Evolutionary conservation across 2,113 vertebrate species (phyloP).

Genomic region (Pogona vitticeps): DNA sequence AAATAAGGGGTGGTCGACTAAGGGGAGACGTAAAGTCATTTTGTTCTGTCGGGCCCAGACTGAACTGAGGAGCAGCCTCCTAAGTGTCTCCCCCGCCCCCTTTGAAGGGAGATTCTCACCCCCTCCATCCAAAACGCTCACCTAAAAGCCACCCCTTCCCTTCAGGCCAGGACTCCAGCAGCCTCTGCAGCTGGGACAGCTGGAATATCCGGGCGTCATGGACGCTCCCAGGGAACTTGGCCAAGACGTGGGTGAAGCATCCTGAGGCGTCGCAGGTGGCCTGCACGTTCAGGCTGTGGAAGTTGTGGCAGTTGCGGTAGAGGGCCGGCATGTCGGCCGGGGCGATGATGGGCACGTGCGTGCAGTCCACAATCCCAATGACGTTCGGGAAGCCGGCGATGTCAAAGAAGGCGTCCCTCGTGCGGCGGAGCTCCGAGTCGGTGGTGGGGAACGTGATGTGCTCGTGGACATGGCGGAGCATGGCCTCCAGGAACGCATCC

Average conservation of each 20-base stretch:
- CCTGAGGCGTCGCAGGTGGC: slow-evolving; percentile 28
- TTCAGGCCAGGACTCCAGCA: slow-evolving; percentile 32
- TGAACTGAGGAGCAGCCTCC: neutral
- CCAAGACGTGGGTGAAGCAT: slow-evolving; percentile 28
- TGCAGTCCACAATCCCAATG: slow-evolving; percentile 36
- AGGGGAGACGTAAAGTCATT: too few species aligned
- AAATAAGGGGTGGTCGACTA: too few species aligned
- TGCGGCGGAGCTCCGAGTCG: slow-evolving; percentile 18
- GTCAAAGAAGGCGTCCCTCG: slow-evolving; percentile 30
- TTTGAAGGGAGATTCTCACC: neutral
- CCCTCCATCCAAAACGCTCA: neutral
- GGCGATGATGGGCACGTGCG: slow-evolving; percentile 28
- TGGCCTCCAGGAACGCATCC: slow-evolving; percentile 30
- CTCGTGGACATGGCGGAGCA: slow-evolving; percentile 31
- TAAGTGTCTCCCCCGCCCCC: too few species aligned
- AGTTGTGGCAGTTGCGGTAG: slow-evolving; percentile 40
- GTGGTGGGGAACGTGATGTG: slow-evolving; percentile 41
- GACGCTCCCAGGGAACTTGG: slow-evolving; percentile 31
- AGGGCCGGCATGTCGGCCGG: slow-evolving; percentile 25
- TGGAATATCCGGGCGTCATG: slow-evolving; percentile 34
- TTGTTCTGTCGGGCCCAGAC: too few species aligned
- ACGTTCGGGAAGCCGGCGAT: slow-evolving; percentile 31
- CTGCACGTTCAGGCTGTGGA: slow-evolving; percentile 36
- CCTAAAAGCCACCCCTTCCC: slow-evolving; percentile 35
- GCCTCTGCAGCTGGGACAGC: slow-evolving; percentile 34